phyloP scores from a whole-genome alignment of 2,113 vertebrate species.

The Anas platyrhynchos region DNA sequence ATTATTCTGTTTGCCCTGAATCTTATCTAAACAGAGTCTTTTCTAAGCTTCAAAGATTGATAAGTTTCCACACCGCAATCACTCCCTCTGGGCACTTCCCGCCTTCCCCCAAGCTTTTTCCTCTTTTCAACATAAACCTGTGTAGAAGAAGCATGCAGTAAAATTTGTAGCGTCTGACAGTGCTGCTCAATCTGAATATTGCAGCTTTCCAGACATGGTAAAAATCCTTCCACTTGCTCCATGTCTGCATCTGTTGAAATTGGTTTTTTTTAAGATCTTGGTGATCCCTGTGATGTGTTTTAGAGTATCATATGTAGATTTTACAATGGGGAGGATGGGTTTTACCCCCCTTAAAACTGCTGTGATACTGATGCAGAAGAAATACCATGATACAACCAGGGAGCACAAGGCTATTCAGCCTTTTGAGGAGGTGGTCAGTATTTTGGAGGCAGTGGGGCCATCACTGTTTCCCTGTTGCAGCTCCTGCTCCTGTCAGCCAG shows the following conservation, averaged over 20 bases:
- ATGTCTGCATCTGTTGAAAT: background rate
- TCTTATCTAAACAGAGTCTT: constrained; percentile 45
- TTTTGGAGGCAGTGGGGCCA: background rate
- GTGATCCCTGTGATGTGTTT: background rate
- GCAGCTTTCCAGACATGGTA: background rate
- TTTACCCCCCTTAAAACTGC: background rate
- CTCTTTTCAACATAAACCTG: background rate
- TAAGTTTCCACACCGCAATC: background rate
- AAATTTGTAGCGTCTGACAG: background rate
- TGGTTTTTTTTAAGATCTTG: background rate
- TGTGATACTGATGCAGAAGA: background rate
- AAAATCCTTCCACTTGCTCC: background rate
- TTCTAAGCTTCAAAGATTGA: background rate
- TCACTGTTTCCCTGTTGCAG: background rate
- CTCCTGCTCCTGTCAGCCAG: background rate
- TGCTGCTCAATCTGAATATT: background rate
- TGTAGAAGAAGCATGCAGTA: background rate
- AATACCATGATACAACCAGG: background rate
- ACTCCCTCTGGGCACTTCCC: background rate
- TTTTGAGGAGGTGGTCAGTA: background rate
- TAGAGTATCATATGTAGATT: background rate
- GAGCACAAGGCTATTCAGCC: background rate
- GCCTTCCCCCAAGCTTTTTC: background rate
- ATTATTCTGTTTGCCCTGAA: constrained; percentile 36
- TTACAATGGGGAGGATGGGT: background rate